Conservation (phyloP, 1,140 invertebrate genomes). For the Orius insidiosus region DNA sequence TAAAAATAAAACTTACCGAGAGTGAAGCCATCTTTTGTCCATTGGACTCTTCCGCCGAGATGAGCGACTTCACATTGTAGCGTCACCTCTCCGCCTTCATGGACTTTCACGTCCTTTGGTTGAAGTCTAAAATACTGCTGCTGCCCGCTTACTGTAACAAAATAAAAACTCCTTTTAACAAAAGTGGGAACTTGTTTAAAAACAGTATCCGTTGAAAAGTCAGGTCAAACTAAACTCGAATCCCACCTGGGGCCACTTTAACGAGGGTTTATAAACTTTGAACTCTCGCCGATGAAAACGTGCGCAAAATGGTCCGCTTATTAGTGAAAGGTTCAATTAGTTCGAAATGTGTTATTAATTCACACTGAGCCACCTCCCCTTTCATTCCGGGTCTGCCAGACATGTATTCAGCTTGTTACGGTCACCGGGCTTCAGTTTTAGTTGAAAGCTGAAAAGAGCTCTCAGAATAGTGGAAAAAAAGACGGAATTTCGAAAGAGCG, state of each 20-base stretch:
- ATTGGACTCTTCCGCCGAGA: slow-evolving; percentile 70
- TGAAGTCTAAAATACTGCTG: slow-evolving; percentile 67
- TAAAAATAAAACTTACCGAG: slow-evolving; percentile 43
- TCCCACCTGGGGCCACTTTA: not conserved
- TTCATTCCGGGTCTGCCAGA: not conserved
- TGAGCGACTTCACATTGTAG: slow-evolving; percentile 73
- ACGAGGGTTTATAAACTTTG: not conserved
- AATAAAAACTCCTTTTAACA: too few species aligned
- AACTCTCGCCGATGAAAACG: not conserved
- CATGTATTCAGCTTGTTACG: not conserved
- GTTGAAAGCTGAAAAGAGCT: too few species aligned
- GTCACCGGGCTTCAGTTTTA: too few species aligned
- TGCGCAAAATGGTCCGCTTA: not conserved
- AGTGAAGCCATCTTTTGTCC: slow-evolving; percentile 88
- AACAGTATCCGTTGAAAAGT: too few species aligned
- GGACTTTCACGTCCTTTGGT: slow-evolving; percentile 57
- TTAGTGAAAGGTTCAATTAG: not conserved
- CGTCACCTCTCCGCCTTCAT: slow-evolving; percentile 63
- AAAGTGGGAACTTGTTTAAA: not conserved
- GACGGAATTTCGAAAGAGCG: too few species aligned
- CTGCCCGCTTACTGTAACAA: slow-evolving; percentile 28
- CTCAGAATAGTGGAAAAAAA: too few species aligned
- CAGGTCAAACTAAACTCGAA: not conserved
- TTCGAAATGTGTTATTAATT: not conserved
- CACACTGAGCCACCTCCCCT: not conserved